Base-by-base conservation (phyloP, 2,797 vertebrate species). In the Erethizon dorsatum region DNA sequence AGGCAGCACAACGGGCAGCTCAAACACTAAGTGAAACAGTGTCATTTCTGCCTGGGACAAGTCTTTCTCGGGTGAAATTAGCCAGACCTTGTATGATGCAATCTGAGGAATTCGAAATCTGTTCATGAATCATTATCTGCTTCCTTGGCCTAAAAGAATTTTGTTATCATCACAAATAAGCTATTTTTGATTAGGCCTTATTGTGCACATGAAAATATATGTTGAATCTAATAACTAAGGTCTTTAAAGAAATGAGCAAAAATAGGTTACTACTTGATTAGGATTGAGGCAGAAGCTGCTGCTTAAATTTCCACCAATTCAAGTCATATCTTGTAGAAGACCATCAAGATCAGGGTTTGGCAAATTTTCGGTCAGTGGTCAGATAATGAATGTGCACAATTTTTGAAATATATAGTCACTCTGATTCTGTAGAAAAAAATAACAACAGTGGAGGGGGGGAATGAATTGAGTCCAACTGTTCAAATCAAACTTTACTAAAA, bases 1-100 rank as follows among this genome's bases (percentile, higher is more conserved):
- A 11, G 33, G 47, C 3, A 54, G 14, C 45, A 37, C 0, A 5
- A 17, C 1, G 73, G 14, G 2, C 11, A 8, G 2, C 0, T 6
- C 56, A 77, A 2, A 80, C 22, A 50, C 6, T 33, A 3, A 18
- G 5, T 56, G 9, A 75, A 52, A 79, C 31, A 15, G 9, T 57
- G 6, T n/a, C 17, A 12, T 41, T 65, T 11, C 2, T 52, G 17
- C 37, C 22, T 3, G 57, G 41, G 54, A 52, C 28, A 52, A 22
- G 0, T 41, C 59, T 37, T 83, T 37, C 17, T n/a, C n/a, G 12
- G 45, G 0, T 37, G 7, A 52, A 71, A 50, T 56, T 63, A 87
- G 9, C 11, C 37, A 77, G 11, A 83, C 1, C 2, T 10, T 41
- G 10, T 0, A 7, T n/a, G 28, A 26, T 31, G 2, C 33, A 54